phyloP scores from a whole-genome alignment of 2,113 vertebrate species.

The Greenwoodochromis staneri region DNA sequence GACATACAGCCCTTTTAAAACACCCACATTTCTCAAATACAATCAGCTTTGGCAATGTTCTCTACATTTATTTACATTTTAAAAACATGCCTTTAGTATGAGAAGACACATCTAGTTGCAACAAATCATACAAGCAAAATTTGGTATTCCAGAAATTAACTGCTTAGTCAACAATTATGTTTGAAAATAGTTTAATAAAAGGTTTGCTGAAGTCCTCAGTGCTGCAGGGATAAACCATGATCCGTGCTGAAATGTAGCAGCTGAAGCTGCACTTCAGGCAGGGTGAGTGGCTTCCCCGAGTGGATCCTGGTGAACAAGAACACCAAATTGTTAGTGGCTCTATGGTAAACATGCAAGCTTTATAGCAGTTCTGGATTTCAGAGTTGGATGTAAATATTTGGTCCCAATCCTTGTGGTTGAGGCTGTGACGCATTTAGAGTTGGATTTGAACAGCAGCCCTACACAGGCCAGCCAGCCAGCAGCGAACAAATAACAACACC shows the following conservation, averaged over 20 bases:
- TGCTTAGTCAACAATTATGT: neutral
- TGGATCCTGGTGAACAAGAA: neutral
- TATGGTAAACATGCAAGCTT: slow-evolving; percentile 29
- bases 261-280: neutral
- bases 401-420: slow-evolving; percentile 28
- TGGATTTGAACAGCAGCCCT: slow-evolving; percentile 6
- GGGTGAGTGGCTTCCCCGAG: neutral
- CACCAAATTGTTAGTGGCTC: neutral
- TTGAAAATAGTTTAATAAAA: neutral
- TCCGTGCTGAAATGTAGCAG: neutral
- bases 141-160: neutral
- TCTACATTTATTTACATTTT: neutral
- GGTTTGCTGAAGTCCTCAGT: neutral
- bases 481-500: slow-evolving; percentile 19
- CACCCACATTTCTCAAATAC: neutral
- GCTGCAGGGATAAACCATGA: neutral
- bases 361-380: slow-evolving; percentile 7
- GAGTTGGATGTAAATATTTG: slow-evolving; percentile 46
- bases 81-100: neutral
- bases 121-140: neutral
- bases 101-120: neutral
- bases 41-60: neutral
- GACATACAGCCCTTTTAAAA: neutral
- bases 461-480: neutral
- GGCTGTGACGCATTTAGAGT: slow-evolving; percentile 26